Conservation (phyloP, 2,113 vertebrate species). For the Mola mola region DNA sequence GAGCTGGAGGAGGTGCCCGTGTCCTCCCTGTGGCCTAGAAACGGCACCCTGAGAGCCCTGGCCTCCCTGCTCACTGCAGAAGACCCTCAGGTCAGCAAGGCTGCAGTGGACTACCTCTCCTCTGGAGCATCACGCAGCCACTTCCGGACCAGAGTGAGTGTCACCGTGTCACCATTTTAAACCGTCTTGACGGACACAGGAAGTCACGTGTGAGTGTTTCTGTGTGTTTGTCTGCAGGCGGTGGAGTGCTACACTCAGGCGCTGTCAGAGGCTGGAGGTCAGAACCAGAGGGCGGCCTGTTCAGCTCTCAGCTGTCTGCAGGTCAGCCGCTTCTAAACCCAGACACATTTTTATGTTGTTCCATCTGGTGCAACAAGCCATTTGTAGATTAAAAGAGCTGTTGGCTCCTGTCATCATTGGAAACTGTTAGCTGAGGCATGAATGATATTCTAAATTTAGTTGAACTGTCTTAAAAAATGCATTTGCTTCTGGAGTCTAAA, state of each 20-base stretch:
- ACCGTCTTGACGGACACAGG: slow-evolving; percentile 59
- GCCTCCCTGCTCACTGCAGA: slow-evolving; percentile 87
- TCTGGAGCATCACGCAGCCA: slow-evolving; percentile 81
- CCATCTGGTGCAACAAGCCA: no score
- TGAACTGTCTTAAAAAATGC: not conserved
- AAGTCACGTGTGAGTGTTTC: slow-evolving; percentile 11
- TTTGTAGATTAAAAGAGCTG: no score
- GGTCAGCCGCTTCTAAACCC: slow-evolving; percentile 84
- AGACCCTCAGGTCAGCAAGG: slow-evolving; percentile 82
- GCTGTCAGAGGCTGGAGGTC: slow-evolving; percentile 86
- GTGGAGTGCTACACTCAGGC: slow-evolving; percentile 91
- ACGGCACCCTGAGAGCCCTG: slow-evolving; percentile 84
- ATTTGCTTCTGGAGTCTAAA: no score
- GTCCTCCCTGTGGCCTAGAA: slow-evolving; percentile 82
- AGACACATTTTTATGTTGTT: no score
- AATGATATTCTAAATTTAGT: not conserved
- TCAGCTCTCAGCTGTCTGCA: slow-evolving; percentile 90
- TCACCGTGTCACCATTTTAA: not conserved
- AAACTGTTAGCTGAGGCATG: no score
- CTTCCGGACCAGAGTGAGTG: slow-evolving; percentile 91
- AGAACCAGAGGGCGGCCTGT: slow-evolving; percentile 90
- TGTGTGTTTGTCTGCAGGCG: slow-evolving; percentile 80
- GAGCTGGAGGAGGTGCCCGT: slow-evolving; percentile 81
- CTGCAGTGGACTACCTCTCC: slow-evolving; percentile 83
- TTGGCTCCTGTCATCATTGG: no score